phyloP scores from a whole-genome alignment of 2,113 vertebrate species.

The Anser cygnoides region DNA sequence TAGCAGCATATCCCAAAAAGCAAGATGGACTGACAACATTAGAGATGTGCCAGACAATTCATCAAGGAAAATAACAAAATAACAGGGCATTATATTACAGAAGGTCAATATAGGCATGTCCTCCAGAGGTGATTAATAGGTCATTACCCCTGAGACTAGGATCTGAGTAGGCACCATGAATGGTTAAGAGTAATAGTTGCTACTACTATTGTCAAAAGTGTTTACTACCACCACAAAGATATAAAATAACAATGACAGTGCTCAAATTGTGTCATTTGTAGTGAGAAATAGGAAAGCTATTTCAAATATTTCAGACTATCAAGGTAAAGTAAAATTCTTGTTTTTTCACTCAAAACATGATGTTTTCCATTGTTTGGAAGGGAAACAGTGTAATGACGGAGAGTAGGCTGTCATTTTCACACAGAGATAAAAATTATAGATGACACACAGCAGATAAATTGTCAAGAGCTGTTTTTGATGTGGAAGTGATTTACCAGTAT shows the following conservation, averaged over 20 bases:
- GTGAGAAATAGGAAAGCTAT: neutral
- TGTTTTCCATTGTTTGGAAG: neutral
- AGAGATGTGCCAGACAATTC: neutral
- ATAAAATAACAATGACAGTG: neutral
- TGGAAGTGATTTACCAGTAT: neutral
- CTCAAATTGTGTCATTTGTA: neutral
- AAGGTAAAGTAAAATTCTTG: neutral
- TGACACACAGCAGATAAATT: neutral
- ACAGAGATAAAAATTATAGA: neutral
- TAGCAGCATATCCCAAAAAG: neutral
- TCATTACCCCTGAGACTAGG: neutral
- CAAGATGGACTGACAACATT: neutral
- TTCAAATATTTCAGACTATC: neutral
- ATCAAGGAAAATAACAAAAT: neutral
- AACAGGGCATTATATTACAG: neutral
- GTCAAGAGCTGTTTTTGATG: neutral
- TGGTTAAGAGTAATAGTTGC: neutral
- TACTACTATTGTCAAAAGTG: neutral
- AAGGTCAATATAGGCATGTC: neutral
- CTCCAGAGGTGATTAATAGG: neutral
- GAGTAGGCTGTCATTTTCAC: neutral
- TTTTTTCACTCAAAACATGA: neutral
- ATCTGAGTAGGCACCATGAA: neutral
- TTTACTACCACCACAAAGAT: neutral
- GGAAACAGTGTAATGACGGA: neutral